Evolutionary conservation across 2,797 vertebrate genomes (phyloP).

Genomic region (Malurus splendens): DNA sequence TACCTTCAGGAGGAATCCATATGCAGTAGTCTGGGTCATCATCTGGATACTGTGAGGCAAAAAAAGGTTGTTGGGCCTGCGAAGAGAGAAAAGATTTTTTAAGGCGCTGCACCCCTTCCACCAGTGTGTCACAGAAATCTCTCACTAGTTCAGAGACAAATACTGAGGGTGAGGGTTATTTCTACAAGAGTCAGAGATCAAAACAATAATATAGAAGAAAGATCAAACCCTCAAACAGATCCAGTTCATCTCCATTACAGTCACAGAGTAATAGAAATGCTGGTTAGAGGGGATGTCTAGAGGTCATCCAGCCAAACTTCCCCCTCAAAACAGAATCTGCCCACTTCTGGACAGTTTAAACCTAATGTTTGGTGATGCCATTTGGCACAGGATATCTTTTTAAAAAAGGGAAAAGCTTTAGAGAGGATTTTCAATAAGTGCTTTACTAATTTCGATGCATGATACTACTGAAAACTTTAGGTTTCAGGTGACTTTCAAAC

Average conservation of each 20-base stretch:
- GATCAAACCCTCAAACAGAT: neutral
- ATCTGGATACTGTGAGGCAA: conserved; percentile 84
- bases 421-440: neutral
- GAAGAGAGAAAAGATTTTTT: neutral
- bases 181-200: neutral
- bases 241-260: neutral
- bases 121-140: neutral
- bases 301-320: neutral
- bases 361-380: neutral
- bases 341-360: neutral
- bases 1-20: conserved; percentile 94
- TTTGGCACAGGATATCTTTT: neutral
- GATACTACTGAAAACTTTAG: neutral
- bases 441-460: neutral
- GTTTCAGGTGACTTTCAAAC: neutral
- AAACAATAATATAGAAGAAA: neutral
- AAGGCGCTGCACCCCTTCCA: neutral
- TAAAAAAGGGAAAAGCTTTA: neutral
- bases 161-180: neutral
- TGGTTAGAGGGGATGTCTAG: neutral
- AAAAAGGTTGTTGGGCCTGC: conserved; percentile 72
- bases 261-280: neutral
- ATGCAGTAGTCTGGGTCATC: conserved; percentile 95
- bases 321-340: neutral
- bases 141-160: neutral